Base-by-base conservation (phyloP, 2,797 vertebrate species). In the Cryptoblepharus egeriae region DNA sequence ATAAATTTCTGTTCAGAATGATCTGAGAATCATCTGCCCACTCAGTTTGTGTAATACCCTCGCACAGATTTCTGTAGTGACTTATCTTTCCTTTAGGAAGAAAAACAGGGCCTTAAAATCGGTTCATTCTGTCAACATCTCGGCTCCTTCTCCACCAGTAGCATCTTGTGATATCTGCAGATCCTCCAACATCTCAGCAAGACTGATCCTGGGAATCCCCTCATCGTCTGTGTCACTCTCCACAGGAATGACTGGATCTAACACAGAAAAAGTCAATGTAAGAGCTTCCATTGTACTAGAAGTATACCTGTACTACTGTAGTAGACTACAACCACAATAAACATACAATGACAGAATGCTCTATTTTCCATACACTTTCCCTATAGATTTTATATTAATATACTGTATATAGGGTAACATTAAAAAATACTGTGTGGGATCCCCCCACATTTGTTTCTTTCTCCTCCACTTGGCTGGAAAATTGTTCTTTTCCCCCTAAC, bases 161-260 rank as follows among this genome's bases (percentile, higher is more conserved):
- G 98, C 98, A 26, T 99, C 98, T 1, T 93, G 73, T 2, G 95
- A 95, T 79, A 99, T 97, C 81, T 96, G 97, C 80, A 99, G 97
- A 92, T 99, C 98, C 88, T 99, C 98, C 87, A 99, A 92, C 99
- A 99, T 99, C 92, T 99, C 99, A 39, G 95, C 93, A 94, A 99
- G 95, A 64, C 98, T 98, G 93, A 99, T 96, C 37, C 95, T 86
- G 2, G 99, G 99, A 1, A 97, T 96, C 18, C 96, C 97, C 15
- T 99, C 98, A 32, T 99, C 99, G 77, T 99, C 99, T 0, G 97
- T 97, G 90, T 99, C 98, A 8, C 97, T 98, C 94, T 98, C 98
- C 90, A 99, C 98, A 1, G 98, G 96, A 80, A 98, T 85, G 89
- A 97, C 95, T 76, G 94, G 84, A 91, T 98, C 98, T 99, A 90